phyloP scores from a whole-genome alignment of 2,113 vertebrate species.

The Nannospalax galili region DNA sequence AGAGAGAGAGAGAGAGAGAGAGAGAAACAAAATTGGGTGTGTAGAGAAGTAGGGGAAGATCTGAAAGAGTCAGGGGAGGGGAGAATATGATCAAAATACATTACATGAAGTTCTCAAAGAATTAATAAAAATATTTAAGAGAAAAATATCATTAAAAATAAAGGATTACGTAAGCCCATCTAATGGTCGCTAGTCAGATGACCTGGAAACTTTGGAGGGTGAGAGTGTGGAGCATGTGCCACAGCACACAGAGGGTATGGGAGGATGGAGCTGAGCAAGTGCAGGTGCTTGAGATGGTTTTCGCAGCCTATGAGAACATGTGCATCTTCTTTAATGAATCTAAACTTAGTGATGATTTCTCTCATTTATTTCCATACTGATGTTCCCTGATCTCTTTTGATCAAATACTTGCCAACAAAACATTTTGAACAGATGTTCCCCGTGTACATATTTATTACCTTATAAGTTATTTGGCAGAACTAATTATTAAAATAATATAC shows the following conservation, averaged over 20 bases:
- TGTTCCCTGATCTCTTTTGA: not conserved
- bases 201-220: not conserved
- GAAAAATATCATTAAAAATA: not conserved
- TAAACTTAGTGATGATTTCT: slow-evolving; percentile 31
- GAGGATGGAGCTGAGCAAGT: not conserved
- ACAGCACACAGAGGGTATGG: not conserved
- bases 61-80: too few relatives aligned
- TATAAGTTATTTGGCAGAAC: slow-evolving; percentile 16
- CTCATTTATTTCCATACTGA: not conserved
- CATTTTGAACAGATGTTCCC: not conserved
- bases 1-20: too few relatives aligned
- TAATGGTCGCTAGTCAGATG: not conserved
- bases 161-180: not conserved
- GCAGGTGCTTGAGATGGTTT: not conserved
- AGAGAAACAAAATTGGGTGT: too few relatives aligned
- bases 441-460: not conserved
- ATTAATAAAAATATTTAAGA: too few relatives aligned
- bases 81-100: too few relatives aligned
- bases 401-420: slow-evolving; percentile 3
- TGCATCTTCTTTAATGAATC: not conserved
- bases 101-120: too few relatives aligned
- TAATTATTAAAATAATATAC: slow-evolving; percentile 21
- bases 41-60: too few relatives aligned
- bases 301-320: not conserved
- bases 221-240: not conserved